Base-by-base conservation (phyloP, 1,140 invertebrate species). In the Nasonia longicornis region DNA sequence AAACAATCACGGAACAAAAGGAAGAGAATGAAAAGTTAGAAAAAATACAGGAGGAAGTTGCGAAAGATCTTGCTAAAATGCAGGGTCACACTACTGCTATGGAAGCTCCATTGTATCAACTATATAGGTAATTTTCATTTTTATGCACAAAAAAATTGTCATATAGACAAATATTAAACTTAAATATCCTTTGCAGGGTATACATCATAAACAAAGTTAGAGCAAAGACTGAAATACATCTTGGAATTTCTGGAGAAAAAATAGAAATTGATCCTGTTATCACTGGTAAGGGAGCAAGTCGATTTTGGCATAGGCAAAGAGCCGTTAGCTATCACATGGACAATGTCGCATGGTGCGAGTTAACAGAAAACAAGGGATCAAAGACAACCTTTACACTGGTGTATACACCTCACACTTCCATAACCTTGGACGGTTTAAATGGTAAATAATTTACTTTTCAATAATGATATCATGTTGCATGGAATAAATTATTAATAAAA, bases 231-330 rank as follows among this genome's bases (percentile, higher is more conserved):
- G 95, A 96, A 84, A 95, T 98, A 7, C 95, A 96, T 85, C 90
- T 98, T 64, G 96, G 96, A 76, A 95, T 98, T 79, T 97, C 96
- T 45, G 94, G 96, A 22, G 96, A 98, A 85, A 96, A 96, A 88
- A 95, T 98, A 78, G 97, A 98, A 91, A 96, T 98, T 73, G 96
- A 97, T 89, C 96, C 96, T 2, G 92, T 96, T 20, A 85, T 93
- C 94, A 86, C 92, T 91, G 86, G 92, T 92, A 91, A 94, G 93
- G 89, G 91, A 87, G 93, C 94, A 70, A 94, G 94, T 86, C 92
- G 94, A 84, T 94, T 96, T 87, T 95, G 94, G 93, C 93, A 92
- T 85, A 92, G 91, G 85, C 93, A 92, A 87, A 92, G 93, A 82
- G 93, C 96, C 52, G 93, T 95, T 63, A 94, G 94, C 82, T 95